Evolutionary conservation across 2,797 vertebrate genomes (phyloP).

Genomic region (Hydrophis major): DNA sequence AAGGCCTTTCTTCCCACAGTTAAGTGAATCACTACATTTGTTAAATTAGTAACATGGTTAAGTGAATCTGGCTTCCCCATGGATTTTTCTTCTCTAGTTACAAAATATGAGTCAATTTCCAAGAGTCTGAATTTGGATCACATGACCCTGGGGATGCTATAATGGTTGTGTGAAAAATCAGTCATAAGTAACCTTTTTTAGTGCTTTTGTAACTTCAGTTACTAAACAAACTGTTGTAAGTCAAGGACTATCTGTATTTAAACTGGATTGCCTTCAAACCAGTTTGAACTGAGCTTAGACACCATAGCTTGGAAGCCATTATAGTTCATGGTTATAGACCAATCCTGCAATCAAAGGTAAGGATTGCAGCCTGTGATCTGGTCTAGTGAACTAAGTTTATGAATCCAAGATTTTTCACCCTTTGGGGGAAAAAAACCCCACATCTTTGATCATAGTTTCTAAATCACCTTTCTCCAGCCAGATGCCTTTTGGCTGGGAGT

Average conservation of each 20-base stretch:
- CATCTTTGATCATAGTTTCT: neutral
- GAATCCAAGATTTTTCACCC: neutral
- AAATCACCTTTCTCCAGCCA: neutral
- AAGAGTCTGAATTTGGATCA: neutral
- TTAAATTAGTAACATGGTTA: neutral
- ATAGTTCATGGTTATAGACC: neutral
- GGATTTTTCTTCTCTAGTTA: neutral
- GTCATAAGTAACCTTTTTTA: neutral
- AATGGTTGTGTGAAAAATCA: neutral
- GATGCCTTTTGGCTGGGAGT: neutral
- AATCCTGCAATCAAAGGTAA: neutral
- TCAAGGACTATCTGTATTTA: neutral
- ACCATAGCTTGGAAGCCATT: neutral
- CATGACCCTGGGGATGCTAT: neutral
- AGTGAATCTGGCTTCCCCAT: neutral
- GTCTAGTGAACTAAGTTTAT: neutral
- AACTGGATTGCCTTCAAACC: neutral
- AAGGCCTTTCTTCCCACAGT: too few relatives aligned
- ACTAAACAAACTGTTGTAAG: neutral
- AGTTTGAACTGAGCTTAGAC: neutral
- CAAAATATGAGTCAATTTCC: neutral
- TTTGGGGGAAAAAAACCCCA: neutral
- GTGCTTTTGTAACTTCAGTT: neutral
- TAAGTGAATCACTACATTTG: neutral
- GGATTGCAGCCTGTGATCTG: neutral